Evolutionary conservation across 2,797 vertebrate genomes (phyloP).

Genomic region (Clarias pachynema): DNA sequence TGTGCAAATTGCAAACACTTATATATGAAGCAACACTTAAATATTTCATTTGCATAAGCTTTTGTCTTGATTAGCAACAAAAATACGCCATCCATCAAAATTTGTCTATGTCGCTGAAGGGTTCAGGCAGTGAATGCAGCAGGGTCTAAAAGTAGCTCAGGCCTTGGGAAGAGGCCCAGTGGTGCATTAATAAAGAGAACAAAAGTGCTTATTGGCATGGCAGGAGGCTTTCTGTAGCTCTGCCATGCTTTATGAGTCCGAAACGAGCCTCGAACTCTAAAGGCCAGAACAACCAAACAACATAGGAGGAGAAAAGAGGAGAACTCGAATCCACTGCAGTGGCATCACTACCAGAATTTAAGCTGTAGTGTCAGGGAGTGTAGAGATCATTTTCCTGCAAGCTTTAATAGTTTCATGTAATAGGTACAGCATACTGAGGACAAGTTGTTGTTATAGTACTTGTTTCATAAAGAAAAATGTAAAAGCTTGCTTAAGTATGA

Average conservation of each 20-base stretch:
- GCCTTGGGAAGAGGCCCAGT: constrained; percentile 34
- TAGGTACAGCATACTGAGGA: not conserved
- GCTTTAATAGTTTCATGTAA: not conserved
- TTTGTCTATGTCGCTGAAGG: constrained; percentile 28
- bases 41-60: constrained; percentile 24
- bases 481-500: not conserved
- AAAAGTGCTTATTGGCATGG: constrained; percentile 59
- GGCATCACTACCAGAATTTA: not conserved
- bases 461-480: not conserved
- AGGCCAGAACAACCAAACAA: constrained; percentile 42
- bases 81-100: constrained; percentile 43
- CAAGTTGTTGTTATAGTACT: not conserved
- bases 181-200: constrained; percentile 55
- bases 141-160: constrained; percentile 37
- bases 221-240: constrained; percentile 54
- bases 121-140: constrained; percentile 35
- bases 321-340: constrained; percentile 40
- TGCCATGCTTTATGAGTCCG: constrained; percentile 55
- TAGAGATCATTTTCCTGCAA: not conserved
- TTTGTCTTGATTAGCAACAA: constrained; percentile 12
- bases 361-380: not conserved
- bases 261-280: constrained; percentile 45
- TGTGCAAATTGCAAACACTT: constrained; percentile 27
- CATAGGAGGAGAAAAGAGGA: not conserved
- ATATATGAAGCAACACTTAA: not conserved